Evolutionary conservation across 2,888 invertebrate genomes (phyloP).

Genomic region (Himalopsyche anomala): DNA sequence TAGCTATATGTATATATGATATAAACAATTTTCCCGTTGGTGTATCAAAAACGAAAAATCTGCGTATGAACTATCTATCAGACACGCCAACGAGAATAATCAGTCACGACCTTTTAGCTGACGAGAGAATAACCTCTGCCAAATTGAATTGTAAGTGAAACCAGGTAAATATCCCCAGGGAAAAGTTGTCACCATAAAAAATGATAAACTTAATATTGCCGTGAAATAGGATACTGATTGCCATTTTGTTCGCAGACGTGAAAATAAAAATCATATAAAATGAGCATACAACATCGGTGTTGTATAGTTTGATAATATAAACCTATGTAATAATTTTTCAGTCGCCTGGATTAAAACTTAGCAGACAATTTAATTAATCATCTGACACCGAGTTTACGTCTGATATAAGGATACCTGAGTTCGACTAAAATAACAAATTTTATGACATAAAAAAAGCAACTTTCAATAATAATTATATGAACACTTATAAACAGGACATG

Average conservation of each 20-base stretch:
- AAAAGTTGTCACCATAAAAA: conserved; percentile 36
- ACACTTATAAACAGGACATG: no score
- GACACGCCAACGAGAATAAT: conserved; percentile 15
- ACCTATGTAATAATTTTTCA: no score
- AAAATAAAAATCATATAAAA: conserved; percentile 17
- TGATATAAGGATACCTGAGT: no score
- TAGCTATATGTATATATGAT: no score
- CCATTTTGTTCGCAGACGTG: conserved; percentile 41
- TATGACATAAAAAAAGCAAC: no score
- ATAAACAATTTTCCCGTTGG: no score
- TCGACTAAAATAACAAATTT: no score
- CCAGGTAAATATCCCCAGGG: conserved; percentile 44
- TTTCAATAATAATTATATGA: no score
- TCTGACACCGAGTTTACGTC: no score
- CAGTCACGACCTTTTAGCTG: conserved; percentile 36
- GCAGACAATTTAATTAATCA: no score
- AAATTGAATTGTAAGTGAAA: conserved; percentile 45
- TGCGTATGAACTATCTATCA: background rate
- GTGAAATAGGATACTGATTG: conserved; percentile 49
- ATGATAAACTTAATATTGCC: conserved; percentile 41
- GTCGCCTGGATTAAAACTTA: no score
- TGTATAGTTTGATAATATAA: background rate
- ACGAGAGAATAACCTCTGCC: conserved; percentile 24
- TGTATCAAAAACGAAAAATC: background rate
- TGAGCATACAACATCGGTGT: background rate